Percentiles rank a stretch among this genome's conserved stretches.
phyloP scores from a whole-genome alignment of 2,888 invertebrate species.

The Dastarcus helophoroides region DNA sequence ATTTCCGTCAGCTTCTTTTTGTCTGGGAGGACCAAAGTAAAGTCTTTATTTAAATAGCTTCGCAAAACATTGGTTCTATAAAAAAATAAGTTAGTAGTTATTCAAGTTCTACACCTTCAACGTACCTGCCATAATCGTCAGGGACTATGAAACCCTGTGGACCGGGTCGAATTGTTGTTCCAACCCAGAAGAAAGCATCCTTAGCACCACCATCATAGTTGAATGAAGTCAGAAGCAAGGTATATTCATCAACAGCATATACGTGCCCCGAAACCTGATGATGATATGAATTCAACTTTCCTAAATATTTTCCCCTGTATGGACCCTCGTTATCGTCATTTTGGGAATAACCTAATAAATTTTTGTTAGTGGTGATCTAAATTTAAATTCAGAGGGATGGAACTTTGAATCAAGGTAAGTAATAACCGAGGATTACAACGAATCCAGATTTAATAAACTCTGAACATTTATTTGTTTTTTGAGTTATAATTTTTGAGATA shows the following conservation, averaged over 20 bases:
- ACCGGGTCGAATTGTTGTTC: constrained; percentile 74
- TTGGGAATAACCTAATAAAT: too few species aligned
- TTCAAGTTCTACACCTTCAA: too few species aligned
- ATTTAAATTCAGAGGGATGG: too few species aligned
- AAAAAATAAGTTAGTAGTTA: constrained; percentile 13
- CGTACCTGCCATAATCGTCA: constrained; percentile 75
- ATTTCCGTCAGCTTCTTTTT: constrained; percentile 77
- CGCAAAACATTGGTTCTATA: constrained; percentile 73
- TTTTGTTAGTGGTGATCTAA: too few species aligned
- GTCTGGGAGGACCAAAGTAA: constrained; percentile 71
- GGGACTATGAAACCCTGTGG: constrained; percentile 88
- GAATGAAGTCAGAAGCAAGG: constrained; percentile 66
- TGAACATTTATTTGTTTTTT: too few species aligned
- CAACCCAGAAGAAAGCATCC: constrained; percentile 90
- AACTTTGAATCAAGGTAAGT: too few species aligned
- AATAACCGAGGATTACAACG: too few species aligned
- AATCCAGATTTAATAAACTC: too few species aligned
- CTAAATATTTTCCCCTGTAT: constrained; percentile 69
- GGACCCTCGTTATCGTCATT: constrained; percentile 65
- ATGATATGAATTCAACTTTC: constrained; percentile 81
- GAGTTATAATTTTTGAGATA: too few species aligned
- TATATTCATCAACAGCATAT: constrained; percentile 79
- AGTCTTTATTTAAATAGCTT: constrained; percentile 76
- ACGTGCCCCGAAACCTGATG: constrained; percentile 85
- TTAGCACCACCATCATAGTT: constrained; percentile 85